Conservation (phyloP, 2,888 invertebrate genomes). For the Nephrotoma guestfalica region DNA sequence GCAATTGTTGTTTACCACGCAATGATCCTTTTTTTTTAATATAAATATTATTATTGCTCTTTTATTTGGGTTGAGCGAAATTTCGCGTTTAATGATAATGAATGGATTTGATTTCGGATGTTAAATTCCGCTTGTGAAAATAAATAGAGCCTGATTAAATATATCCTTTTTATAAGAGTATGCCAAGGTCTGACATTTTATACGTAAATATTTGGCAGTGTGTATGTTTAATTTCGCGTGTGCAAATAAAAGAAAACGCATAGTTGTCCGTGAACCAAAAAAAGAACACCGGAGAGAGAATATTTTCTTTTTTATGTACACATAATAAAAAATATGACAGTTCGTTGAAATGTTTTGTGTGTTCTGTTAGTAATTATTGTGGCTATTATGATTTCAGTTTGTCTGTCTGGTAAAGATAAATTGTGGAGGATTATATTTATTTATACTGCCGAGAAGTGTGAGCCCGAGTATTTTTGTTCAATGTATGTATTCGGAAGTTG, state of each 20-base stretch:
- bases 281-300: neutral
- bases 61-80: neutral
- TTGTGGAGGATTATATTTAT: neutral
- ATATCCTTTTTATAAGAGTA: neutral
- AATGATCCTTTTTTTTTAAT: neutral
- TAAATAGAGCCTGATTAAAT: neutral
- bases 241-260: neutral
- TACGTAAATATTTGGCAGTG: neutral
- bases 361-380: neutral
- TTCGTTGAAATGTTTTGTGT: neutral
- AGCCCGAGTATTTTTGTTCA: neutral
- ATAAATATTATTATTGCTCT: neutral
- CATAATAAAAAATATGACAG: neutral
- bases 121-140: neutral
- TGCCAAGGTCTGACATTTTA: neutral
- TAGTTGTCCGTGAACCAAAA: neutral
- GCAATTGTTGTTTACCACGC: neutral
- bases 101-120: neutral
- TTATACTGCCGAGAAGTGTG: neutral
- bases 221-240: neutral
- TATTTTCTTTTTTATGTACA: neutral
- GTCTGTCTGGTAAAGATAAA: neutral
- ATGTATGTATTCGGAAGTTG: neutral
- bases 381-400: neutral
- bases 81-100: neutral